phyloP scores from a whole-genome alignment of 2,113 vertebrate genomes.

The Dunckerocampus dactyliophorus region DNA sequence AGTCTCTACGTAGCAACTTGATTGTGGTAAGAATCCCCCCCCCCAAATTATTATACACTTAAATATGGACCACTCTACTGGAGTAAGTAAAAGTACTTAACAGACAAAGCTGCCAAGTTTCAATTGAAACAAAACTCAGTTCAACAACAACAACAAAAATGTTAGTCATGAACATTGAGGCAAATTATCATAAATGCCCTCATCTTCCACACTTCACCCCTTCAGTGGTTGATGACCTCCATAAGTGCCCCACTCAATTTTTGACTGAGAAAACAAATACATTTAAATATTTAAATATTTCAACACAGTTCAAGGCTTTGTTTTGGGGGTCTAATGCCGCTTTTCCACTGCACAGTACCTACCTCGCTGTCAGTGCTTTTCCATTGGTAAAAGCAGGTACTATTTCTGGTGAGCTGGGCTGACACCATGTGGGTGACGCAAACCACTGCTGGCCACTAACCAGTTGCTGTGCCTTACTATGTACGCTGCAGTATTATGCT shows the following conservation, averaged over 20 bases:
- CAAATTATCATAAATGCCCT: neutral
- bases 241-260: neutral
- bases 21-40: neutral
- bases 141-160: neutral
- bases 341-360: too few relatives aligned
- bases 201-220: neutral
- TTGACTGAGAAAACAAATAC: neutral
- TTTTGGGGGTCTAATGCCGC: too few relatives aligned
- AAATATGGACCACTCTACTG: constrained; percentile 51
- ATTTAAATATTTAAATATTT: too few relatives aligned
- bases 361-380: too few relatives aligned
- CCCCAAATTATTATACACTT: constrained; percentile 33
- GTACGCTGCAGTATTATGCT: too few relatives aligned
- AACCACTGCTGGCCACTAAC: too few relatives aligned
- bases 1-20: constrained; percentile 23
- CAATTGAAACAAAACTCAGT: constrained; percentile 57
- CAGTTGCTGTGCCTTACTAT: too few relatives aligned
- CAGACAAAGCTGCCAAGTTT: constrained; percentile 66
- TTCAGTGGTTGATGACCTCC: too few relatives aligned
- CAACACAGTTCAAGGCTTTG: too few relatives aligned
- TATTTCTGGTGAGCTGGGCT: too few relatives aligned
- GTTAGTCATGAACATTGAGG: neutral
- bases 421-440: too few relatives aligned
- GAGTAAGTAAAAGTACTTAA: constrained; percentile 26
- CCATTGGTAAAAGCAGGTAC: too few relatives aligned